These are phyloP conservation scores for Camponotus floridanus DNA, from an alignment of 1,140 invertebrate genomes.

Conservation along the genomic window DNA sequence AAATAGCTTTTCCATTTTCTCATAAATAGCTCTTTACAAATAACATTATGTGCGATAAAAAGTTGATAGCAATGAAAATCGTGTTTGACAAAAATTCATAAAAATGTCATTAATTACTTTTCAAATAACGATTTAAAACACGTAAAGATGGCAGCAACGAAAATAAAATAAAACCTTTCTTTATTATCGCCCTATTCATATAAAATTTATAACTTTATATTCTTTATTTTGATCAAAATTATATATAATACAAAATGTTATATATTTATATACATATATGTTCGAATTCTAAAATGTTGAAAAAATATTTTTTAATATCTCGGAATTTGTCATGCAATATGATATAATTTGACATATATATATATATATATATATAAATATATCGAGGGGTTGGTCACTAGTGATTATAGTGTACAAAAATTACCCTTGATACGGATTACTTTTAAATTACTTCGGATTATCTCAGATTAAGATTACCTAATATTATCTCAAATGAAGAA, in stretches of 20 bases:
- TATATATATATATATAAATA: neutral
- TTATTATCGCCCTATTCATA: neutral
- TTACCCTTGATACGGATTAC: too few species aligned
- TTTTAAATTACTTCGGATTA: too few species aligned
- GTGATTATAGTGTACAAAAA: too few species aligned
- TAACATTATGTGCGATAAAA: neutral
- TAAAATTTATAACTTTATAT: neutral
- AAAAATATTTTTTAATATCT: constrained; percentile 3
- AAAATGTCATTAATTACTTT: neutral
- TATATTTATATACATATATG: neutral
- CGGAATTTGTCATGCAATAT: too few species aligned
- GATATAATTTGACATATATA: constrained; percentile 11
- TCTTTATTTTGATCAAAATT: neutral
- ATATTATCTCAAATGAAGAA: too few species aligned
- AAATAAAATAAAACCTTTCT: neutral
- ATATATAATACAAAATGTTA: neutral
- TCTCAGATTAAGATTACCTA: too few species aligned
- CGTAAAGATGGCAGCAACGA: neutral
- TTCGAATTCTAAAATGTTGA: too few species aligned
- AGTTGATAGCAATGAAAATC: neutral
- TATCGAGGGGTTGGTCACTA: too few species aligned
- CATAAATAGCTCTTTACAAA: neutral
- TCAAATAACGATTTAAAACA: neutral
- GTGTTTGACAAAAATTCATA: neutral
- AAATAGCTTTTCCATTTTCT: too few species aligned